Percentiles rank a stretch among this genome's conserved stretches.
Evolutionary conservation across 2,797 vertebrate genomes (phyloP).

Genomic region (Myripristis murdjan): DNA sequence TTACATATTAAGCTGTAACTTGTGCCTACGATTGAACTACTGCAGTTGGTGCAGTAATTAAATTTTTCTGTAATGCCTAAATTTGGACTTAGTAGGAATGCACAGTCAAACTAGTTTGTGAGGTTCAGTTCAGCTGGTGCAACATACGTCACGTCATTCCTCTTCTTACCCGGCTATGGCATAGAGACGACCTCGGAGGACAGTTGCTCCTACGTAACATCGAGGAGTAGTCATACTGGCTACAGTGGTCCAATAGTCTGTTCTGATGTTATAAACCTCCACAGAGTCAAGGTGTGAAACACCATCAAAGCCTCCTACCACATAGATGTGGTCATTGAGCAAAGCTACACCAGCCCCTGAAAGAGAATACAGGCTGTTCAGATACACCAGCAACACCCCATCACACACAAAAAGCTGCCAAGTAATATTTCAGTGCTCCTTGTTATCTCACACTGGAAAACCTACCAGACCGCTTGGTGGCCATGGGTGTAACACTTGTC

Average conservation of each 20-base stretch:
- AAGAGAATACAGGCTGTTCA: slow-evolving; percentile 18
- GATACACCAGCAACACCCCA: not conserved
- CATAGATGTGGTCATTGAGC: slow-evolving; percentile 98
- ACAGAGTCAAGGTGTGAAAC: slow-evolving; percentile 97
- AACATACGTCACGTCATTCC: not conserved
- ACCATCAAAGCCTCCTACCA: slow-evolving; percentile 97
- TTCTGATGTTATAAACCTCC: slow-evolving; percentile 97
- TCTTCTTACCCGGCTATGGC: slow-evolving; percentile 94
- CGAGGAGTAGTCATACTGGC: slow-evolving; percentile 98
- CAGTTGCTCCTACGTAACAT: slow-evolving; percentile 97
- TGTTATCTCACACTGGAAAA: not conserved
- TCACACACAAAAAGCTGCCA: not conserved
- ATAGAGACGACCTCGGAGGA: slow-evolving; percentile 96
- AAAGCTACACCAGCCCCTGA: slow-evolving; percentile 96
- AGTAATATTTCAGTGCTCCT: not conserved
- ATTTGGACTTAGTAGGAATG: too few species aligned
- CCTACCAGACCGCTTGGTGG: slow-evolving; percentile 96
- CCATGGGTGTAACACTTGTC: slow-evolving; percentile 98
- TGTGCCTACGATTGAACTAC: too few species aligned
- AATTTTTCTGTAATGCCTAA: too few species aligned
- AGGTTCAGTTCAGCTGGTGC: not conserved
- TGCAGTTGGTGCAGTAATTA: too few species aligned
- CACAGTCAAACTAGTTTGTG: too few species aligned
- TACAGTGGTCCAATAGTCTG: slow-evolving; percentile 97
- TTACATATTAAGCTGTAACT: too few species aligned